Percentiles rank a stretch among this genome's conserved stretches.
Conservation (phyloP, 2,888 invertebrate genomes). For the Aphidoletes aphidimyza region DNA sequence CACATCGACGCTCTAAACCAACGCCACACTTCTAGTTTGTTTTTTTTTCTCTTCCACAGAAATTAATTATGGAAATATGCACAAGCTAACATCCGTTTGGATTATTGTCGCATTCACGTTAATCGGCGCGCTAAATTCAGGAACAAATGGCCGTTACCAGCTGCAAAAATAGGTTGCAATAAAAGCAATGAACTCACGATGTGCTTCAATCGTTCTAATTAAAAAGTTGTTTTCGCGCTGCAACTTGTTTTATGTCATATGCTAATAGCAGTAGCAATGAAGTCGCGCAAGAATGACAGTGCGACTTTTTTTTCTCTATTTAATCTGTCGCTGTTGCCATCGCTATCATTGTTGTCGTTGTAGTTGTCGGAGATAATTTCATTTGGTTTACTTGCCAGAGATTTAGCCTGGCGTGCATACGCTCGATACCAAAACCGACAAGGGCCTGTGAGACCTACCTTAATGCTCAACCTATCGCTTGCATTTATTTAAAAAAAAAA, state of each 20-base stretch:
- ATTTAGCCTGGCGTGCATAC: too few relatives aligned
- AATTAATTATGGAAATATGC: conserved; percentile 47
- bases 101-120: not conserved
- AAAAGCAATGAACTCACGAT: not conserved
- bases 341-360: too few relatives aligned
- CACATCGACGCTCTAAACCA: too few relatives aligned
- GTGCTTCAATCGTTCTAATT: conserved; percentile 34
- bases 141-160: not conserved
- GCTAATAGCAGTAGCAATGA: not conserved
- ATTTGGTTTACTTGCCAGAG: too few relatives aligned
- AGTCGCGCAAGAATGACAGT: not conserved
- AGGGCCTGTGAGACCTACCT: not conserved
- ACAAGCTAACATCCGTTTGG: conserved; percentile 26
- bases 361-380: too few relatives aligned
- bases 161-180: conserved; percentile 27
- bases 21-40: too few relatives aligned
- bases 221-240: conserved; percentile 33
- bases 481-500: not conserved
- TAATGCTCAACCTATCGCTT: not conserved
- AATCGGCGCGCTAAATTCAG: not conserved
- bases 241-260: conserved; percentile 30
- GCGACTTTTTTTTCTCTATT: not conserved
- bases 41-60: not conserved
- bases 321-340: not conserved
- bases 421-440: too few relatives aligned